Base-by-base conservation (phyloP, 2,797 vertebrate species). In the Rallus crepitans region DNA sequence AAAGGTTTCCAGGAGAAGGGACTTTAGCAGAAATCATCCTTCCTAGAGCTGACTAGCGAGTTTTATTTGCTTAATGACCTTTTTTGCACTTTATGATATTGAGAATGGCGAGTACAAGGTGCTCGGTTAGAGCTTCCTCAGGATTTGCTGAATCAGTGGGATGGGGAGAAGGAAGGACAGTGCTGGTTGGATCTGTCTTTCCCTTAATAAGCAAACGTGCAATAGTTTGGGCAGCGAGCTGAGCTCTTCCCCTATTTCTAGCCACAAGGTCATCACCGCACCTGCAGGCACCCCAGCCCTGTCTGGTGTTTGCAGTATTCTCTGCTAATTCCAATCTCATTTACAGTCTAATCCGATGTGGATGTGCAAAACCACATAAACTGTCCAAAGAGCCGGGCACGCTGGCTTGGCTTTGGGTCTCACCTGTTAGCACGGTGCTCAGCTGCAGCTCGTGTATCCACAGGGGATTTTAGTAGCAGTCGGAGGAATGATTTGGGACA, bases 291-390 rank as follows among this genome's bases (percentile, higher is more conserved):
- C 40, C 63, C 59, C 59, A 89, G 50, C 63, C 57, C 57, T 0
- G 9, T 64, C 94, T 96, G 93, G 82, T 84, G 91, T 96, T 96
- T 96, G 90, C 88, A 90, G 92, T 65, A 96, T 90, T 96, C 93
- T 71, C 87, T 88, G 87, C 68, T 96, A 95, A 96, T 96, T 94
- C 95, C 78, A 87, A 1, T 96, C 95, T 96, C 92, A 90, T 95
- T 97, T 95, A 87, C 87, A 92, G 94, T 77, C 91, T 96, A 93
- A 96, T 95, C 76, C 91, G 64, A 89, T 70, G 71, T 94, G 89
- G 94, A 95, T 96, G 87, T 95, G 83, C 79, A 97, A 95, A 96
- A 92, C 72, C 6, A 0, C 87, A 84, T 37, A 50, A 95, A 68
- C 30, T 60, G 85, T 94, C 76, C 90, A 39, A 92, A 93, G 90